Conservation (phyloP, 1,140 invertebrate species). For the Bombus picipes region DNA sequence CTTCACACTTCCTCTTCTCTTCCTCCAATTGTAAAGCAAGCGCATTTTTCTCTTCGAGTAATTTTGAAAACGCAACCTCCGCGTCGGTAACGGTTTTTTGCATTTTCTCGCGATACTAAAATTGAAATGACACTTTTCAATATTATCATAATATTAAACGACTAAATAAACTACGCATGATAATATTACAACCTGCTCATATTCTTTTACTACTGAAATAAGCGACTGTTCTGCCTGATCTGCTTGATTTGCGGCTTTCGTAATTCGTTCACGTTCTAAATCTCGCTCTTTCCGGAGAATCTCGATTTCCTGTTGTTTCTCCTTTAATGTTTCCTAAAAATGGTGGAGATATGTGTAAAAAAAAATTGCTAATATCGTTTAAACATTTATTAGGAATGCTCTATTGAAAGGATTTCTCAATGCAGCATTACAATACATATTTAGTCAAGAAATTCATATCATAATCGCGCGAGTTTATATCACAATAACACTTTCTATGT, state of each 20-base stretch:
- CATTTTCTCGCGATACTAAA: conserved; percentile 84
- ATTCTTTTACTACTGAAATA: conserved; percentile 82
- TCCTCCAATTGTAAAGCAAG: conserved; percentile 90
- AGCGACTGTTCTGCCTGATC: conserved; percentile 86
- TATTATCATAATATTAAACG: conserved; percentile 2
- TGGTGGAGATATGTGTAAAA: background rate
- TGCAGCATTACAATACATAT: background rate
- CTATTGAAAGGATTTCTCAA: background rate
- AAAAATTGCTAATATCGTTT: background rate
- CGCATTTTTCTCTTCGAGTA: conserved; percentile 87
- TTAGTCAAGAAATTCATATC: background rate
- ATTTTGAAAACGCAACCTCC: conserved; percentile 78
- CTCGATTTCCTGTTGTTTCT: conserved; percentile 96
- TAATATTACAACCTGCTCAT: conserved; percentile 78
- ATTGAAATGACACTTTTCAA: conserved; percentile 24
- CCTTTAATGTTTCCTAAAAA: conserved; percentile 92
- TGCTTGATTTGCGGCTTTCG: conserved; percentile 87
- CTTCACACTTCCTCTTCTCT: conserved; percentile 94
- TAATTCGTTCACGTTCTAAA: conserved; percentile 89
- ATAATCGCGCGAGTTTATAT: background rate
- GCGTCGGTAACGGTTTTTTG: conserved; percentile 82
- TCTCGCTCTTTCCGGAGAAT: conserved; percentile 94
- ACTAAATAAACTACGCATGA: no score
- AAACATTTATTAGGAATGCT: background rate
- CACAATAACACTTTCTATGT: background rate